Evolutionary conservation across 2,113 vertebrate genomes (phyloP).

Genomic region (Hylia prasina): DNA sequence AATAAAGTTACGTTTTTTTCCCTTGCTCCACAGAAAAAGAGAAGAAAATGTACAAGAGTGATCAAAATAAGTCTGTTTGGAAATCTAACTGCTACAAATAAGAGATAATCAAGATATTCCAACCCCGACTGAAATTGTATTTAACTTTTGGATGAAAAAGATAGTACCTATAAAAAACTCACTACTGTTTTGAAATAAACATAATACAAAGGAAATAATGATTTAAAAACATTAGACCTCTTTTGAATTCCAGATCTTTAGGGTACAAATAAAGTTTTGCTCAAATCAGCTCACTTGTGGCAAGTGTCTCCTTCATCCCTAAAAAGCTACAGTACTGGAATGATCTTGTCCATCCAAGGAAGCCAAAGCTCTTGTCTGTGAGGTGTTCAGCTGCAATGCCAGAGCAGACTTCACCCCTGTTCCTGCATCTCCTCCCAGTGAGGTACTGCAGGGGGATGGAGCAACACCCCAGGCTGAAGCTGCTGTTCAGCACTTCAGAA

Average conservation of each 20-base stretch:
- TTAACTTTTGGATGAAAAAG: not conserved
- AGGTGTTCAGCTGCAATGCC: not conserved
- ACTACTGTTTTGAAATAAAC: not conserved
- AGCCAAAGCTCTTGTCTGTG: not conserved
- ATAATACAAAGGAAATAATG: not conserved
- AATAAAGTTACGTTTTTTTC: not conserved
- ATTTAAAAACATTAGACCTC: not conserved
- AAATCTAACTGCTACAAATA: not conserved
- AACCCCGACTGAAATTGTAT: not conserved
- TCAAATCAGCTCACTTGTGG: not conserved
- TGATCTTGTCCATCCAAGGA: not conserved
- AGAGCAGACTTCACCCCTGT: not conserved
- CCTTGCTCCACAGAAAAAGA: not conserved
- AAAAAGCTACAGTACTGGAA: not conserved
- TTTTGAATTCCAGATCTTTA: not conserved
- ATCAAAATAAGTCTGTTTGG: not conserved
- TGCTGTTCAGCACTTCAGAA: not conserved
- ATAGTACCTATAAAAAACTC: not conserved
- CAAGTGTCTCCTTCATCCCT: not conserved
- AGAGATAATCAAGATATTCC: not conserved
- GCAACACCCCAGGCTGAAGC: not conserved
- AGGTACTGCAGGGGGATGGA: not conserved
- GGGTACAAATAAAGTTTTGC: not conserved
- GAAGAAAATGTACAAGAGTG: not conserved
- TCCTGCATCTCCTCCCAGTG: not conserved